Evolutionary conservation across 1,140 invertebrate species (phyloP).

Genomic region (Macrobrachium nipponense): DNA sequence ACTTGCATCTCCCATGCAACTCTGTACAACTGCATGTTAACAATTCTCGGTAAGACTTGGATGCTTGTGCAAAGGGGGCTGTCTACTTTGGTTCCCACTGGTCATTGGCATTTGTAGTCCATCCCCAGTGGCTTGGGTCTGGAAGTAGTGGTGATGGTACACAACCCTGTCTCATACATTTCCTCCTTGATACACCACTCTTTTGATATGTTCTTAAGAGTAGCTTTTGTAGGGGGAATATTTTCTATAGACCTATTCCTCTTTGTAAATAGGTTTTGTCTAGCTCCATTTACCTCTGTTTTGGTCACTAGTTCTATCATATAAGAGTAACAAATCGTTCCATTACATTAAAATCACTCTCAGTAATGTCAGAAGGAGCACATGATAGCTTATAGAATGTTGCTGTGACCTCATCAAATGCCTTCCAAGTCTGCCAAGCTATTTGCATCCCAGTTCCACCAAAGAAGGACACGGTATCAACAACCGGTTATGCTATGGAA

Average conservation of each 20-base stretch:
- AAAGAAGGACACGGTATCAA: background rate
- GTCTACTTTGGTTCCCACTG: too few species aligned
- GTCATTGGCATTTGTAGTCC: background rate
- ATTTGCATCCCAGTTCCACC: background rate
- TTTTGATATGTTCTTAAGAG: constrained; percentile 9
- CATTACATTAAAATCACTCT: too few species aligned
- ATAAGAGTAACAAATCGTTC: too few species aligned
- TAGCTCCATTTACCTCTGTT: too few species aligned
- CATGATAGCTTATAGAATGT: too few species aligned
- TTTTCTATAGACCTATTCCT: too few species aligned
- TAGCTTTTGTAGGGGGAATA: constrained; percentile 7
- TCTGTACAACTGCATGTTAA: too few species aligned
- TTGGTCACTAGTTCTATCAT: too few species aligned
- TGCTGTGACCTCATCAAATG: too few species aligned
- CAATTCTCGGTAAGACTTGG: constrained; percentile 18
- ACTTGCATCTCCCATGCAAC: constrained; percentile 3
- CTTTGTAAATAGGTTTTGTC: too few species aligned
- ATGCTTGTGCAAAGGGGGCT: background rate
- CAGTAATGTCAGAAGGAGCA: too few species aligned
- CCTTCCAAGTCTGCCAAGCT: constrained; percentile 2
- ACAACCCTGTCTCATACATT: constrained; percentile 2
- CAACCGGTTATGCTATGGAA: too few species aligned
- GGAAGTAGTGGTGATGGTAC: constrained; percentile 4
- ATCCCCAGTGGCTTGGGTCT: constrained; percentile 25
- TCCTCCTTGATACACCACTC: constrained; percentile 13